Evolutionary conservation across 2,888 invertebrate genomes (phyloP).

Genomic region (Zeuzera pyrina): DNA sequence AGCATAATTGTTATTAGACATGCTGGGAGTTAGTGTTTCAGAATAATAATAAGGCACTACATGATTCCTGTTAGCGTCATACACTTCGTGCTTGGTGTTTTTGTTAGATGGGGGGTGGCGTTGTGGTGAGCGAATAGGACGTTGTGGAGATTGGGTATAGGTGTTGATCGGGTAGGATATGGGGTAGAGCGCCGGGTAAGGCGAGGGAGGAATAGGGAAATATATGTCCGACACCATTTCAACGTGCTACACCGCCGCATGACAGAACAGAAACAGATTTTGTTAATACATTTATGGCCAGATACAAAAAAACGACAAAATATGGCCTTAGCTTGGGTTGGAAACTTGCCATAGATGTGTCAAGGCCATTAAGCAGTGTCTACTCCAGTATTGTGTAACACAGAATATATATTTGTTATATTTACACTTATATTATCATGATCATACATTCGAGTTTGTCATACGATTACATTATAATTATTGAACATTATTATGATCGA

Average conservation of each 20-base stretch:
- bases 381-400: too few relatives aligned
- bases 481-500: too few relatives aligned
- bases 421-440: too few relatives aligned
- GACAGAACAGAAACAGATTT: conserved; percentile 64
- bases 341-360: too few relatives aligned
- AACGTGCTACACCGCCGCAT: conserved; percentile 77
- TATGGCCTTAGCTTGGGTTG: too few relatives aligned
- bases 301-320: too few relatives aligned
- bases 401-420: too few relatives aligned
- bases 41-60: conserved; percentile 66
- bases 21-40: conserved; percentile 57
- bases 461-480: too few relatives aligned
- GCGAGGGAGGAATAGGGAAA: conserved; percentile 71
- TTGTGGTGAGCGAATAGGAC: conserved; percentile 47
- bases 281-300: conserved; percentile 47
- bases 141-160: conserved; percentile 44
- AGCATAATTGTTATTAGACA: conserved; percentile 54
- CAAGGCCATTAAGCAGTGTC: too few relatives aligned
- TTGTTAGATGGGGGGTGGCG: conserved; percentile 40
- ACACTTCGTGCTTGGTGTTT: conserved; percentile 52
- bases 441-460: too few relatives aligned
- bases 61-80: conserved; percentile 73
- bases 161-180: conserved; percentile 66
- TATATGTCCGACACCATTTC: conserved; percentile 85
- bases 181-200: conserved; percentile 59